These are phyloP conservation scores for Crenuchus spilurus DNA, from an alignment of 2,797 vertebrate species.

Conservation along the genomic window DNA sequence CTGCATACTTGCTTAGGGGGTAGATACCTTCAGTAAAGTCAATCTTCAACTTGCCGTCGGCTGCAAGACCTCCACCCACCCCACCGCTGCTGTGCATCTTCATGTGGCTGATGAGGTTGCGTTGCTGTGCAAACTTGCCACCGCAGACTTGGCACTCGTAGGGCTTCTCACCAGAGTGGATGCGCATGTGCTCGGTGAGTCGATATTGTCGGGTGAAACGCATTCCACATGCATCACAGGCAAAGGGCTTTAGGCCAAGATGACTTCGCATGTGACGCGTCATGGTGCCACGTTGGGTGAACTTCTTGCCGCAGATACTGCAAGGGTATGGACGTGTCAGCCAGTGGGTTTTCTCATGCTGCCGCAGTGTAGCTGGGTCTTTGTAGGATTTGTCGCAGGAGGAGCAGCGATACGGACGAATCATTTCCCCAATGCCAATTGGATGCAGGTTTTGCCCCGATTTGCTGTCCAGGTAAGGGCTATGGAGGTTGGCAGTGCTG, in stretches of 20 bases:
- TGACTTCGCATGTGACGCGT: conserved; percentile 99
- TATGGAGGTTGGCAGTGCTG: conserved; percentile 72
- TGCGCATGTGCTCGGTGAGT: conserved; percentile 98
- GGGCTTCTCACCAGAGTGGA: conserved; percentile 98
- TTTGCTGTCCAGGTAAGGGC: conserved; percentile 76
- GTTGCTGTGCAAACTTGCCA: conserved; percentile 98
- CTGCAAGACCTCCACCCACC: conserved; percentile 69
- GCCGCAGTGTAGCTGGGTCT: conserved; percentile 94
- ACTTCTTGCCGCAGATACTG: conserved; percentile 99
- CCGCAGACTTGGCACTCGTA: conserved; percentile 98
- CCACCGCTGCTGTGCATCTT: conserved; percentile 95
- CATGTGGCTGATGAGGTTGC: conserved; percentile 99
- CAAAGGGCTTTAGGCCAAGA: conserved; percentile 96
- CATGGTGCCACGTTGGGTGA: conserved; percentile 99
- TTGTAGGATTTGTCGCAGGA: conserved; percentile 98
- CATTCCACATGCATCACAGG: conserved; percentile 97
- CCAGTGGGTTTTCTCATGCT: conserved; percentile 99
- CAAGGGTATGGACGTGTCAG: conserved; percentile 97
- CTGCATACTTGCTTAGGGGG: conserved; percentile 92
- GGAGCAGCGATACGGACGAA: conserved; percentile 94
- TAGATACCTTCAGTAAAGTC: conserved; percentile 95
- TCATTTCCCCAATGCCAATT: conserved; percentile 85
- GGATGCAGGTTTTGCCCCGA: conserved; percentile 79
- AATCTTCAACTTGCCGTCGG: conserved; percentile 92
- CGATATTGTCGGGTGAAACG: conserved; percentile 99